Evolutionary conservation across 2,113 vertebrate genomes (phyloP), one percentile per base, ranked within the genome.

Genomic region (Furnarius figulus): DNA sequence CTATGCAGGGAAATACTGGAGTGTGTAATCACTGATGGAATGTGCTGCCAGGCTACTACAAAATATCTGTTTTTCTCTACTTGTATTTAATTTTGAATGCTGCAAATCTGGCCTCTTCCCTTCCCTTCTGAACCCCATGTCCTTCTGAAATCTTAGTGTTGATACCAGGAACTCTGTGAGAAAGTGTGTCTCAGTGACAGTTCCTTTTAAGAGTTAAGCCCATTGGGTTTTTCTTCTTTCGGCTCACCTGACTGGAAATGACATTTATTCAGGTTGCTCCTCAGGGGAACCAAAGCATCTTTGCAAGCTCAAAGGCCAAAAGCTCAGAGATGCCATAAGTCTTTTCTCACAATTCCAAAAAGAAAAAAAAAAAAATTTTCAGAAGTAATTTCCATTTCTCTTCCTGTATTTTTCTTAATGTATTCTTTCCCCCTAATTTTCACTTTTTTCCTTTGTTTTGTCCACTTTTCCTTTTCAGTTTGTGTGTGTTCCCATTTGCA

Each of bases 401-500:
- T 78, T 46, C 13, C 37, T 42, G 16, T 14, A 46, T 58, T 83
- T 74, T 5, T 52, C 35, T 86, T 72, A 31, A 79, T 58, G 37
- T 74, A 24, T 1, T 30, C 46, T 0, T 50, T 0, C 0, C 3
- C 2, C 8, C 3, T 5, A 4, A 5, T n/a, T 92, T 65, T 47
- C 27, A 56, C 39, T 72, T 5, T 2, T 75, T 68, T 53, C n/a
- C 42, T 68, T 80, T 0, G 28, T n/a, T 87, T 89, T 17, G 6
- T 50, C 25, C 59, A 39, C 27, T 39, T 49, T 56, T 49, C 9
- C 47, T 58, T 79, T 65, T 35, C 33, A 73, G 5, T 9, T 65
- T 83, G 5, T 4, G 3, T 30, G 12, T 1, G 0, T 65, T 83
- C 53, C 18, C 33, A 14, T 44, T 82, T 1, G 0, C 3, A 1